phyloP scores from a whole-genome alignment of 2,113 vertebrate genomes.

The Chroicocephalus ridibundus region DNA sequence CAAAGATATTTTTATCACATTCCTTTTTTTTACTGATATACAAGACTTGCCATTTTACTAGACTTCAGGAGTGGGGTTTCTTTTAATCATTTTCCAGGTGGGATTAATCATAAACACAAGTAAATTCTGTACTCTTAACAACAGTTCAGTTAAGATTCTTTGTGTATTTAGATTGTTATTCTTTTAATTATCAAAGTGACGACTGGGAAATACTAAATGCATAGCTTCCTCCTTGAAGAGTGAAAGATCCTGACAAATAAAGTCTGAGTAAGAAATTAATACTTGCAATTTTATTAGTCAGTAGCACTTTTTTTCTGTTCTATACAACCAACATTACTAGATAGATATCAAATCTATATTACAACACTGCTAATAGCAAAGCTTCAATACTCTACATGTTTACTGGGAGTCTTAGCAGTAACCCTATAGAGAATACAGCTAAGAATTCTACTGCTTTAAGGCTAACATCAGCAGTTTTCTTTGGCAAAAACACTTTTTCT shows the following conservation, averaged over 20 bases:
- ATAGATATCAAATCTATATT: background rate
- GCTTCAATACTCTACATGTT: background rate
- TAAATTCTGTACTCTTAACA: background rate
- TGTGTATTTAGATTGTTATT: background rate
- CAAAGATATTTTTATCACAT: conserved; percentile 4
- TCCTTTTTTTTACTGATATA: background rate
- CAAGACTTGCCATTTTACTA: background rate
- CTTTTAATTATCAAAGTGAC: background rate
- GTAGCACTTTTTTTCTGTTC: background rate
- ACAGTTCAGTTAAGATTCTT: background rate
- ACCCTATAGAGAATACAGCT: background rate
- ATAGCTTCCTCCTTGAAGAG: background rate
- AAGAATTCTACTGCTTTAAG: background rate
- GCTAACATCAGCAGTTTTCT: conserved; percentile 6
- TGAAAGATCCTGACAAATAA: background rate
- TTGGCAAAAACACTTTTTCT: background rate
- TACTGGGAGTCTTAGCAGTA: background rate
- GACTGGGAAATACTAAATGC: background rate
- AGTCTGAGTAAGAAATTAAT: background rate
- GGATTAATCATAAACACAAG: background rate
- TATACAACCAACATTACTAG: background rate
- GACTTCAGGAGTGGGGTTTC: background rate
- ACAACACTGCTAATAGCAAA: background rate
- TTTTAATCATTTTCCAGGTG: background rate
- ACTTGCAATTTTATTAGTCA: background rate